Evolutionary conservation across 2,113 vertebrate genomes (phyloP).

Genomic region (Hydropotes inermis): DNA sequence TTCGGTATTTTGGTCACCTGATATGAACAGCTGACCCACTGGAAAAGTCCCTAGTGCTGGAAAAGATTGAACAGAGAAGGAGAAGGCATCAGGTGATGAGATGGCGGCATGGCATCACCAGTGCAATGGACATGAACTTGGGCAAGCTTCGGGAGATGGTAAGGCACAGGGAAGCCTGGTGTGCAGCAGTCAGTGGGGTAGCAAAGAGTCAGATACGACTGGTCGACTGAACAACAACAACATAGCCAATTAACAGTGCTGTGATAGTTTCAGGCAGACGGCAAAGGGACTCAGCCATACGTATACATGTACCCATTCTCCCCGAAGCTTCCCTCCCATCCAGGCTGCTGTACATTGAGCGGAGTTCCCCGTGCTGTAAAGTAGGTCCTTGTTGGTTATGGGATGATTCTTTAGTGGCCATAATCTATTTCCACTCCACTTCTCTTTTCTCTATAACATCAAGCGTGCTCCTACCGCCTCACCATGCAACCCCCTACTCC

Average conservation of each 20-base stretch:
- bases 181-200: neutral
- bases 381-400: neutral
- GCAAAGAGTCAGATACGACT: neutral
- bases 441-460: neutral
- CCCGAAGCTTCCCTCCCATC: neutral
- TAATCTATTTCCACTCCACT: neutral
- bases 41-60: neutral
- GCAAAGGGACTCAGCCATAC: neutral
- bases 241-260: neutral
- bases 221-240: neutral
- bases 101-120: rapidly evolving
- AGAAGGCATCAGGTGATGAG: neutral
- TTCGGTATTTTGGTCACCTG: neutral
- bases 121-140: neutral
- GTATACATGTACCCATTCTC: neutral
- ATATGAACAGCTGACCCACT: neutral
- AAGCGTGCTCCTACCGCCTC: too few species aligned
- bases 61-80: neutral
- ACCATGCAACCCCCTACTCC: neutral
- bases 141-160: neutral
- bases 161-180: neutral
- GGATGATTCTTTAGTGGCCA: neutral
- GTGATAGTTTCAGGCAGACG: neutral
- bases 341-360: neutral
- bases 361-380: neutral